Conservation (phyloP, 2,113 vertebrate species). For the Oriolus oriolus region DNA sequence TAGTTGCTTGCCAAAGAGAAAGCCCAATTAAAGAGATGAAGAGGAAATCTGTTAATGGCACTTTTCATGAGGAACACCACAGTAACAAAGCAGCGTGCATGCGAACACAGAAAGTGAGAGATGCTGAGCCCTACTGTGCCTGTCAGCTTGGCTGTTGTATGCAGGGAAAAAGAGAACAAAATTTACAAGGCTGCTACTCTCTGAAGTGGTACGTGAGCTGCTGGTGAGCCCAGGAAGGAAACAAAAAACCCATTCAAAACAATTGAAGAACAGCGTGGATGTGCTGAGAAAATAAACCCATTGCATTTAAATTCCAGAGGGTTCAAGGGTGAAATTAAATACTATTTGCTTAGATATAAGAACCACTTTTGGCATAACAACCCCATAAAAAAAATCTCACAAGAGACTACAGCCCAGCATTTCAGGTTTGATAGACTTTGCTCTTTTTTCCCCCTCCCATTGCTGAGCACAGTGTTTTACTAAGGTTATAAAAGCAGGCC, state of each 20-base stretch:
- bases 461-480: neutral
- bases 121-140: neutral
- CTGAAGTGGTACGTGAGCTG: neutral
- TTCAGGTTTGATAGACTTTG: neutral
- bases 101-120: neutral
- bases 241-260: neutral
- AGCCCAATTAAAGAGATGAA: neutral
- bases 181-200: conserved; percentile 1
- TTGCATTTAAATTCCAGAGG: neutral
- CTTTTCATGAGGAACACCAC: neutral
- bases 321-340: neutral
- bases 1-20: neutral
- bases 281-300: neutral
- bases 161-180: neutral
- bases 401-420: neutral
- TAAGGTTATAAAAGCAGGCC: neutral
- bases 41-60: neutral
- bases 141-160: neutral
- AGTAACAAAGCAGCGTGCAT: neutral
- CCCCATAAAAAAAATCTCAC: neutral
- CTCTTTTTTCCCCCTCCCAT: neutral
- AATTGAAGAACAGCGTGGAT: neutral
- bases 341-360: neutral
- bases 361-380: neutral
- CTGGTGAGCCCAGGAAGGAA: neutral